Evolutionary conservation across 2,888 invertebrate species (phyloP), one percentile per base, ranked within the genome.

Genomic region (Sinopyrophorus schimmeli): DNA sequence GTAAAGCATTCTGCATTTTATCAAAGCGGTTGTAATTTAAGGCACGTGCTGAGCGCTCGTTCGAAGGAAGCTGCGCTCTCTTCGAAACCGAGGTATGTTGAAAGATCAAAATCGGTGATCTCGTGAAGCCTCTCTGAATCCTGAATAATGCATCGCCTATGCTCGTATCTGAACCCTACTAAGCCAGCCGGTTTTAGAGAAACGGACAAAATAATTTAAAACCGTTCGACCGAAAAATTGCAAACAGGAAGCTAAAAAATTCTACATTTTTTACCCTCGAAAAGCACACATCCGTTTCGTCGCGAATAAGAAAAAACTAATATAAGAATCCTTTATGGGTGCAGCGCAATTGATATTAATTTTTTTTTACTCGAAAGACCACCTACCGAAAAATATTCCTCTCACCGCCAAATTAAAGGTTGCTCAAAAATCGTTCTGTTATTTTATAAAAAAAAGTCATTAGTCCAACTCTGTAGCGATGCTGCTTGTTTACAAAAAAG

Each of bases 11-110:
- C n/a, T 47, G 42, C 12, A 37, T 54, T 41, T 35, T 42, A 46
- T 43, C 41, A 35, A 37, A 43, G 43, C 37, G 48, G 46, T 55
- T 53, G 53, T 54, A 53, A 57, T 55, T 57, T 53, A 51, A 57
- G 48, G 57, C 57, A 57, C 57, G 57, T 55, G 57, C 57, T 53
- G 23, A 34, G 47, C n/a, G n/a, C 47, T 40, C 46, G 47, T 40
- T 47, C 46, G 47, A 18, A 18, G 26, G 23, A 23, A 24, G 20
- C 26, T 27, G 12, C 11, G 27, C 16, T 20, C 18, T 35, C 44
- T 37, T 21, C 21, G 39, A 32, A 24, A 32, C 31, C 32, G 24
- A 27, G 39, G 44, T 30, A 35, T 37, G 16, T 38, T n/a, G 9
- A 10, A 26, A 47, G 47, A 40, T 41, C 41, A 34, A 34, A 48